Evolutionary conservation across 2,888 invertebrate species (phyloP).

Genomic region (Melolontha melolontha): DNA sequence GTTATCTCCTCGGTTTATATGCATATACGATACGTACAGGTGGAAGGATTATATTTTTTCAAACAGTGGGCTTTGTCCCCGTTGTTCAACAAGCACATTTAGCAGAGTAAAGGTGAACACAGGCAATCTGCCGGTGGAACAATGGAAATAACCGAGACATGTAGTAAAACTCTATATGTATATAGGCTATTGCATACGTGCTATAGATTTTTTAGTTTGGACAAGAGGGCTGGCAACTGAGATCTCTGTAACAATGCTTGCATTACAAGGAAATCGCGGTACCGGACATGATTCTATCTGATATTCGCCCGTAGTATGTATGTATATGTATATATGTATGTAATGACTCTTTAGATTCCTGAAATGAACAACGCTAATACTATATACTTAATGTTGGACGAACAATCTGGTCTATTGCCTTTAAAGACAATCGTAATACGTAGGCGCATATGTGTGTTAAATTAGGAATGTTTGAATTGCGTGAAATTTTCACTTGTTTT

Average conservation of each 20-base stretch:
- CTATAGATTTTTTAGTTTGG: constrained; percentile 32
- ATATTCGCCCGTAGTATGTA: constrained; percentile 29
- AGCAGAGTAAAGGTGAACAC: constrained; percentile 22
- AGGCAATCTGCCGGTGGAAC: constrained; percentile 23
- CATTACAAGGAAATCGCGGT: constrained; percentile 42
- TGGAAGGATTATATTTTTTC: constrained; percentile 38
- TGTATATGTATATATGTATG: constrained; percentile 24
- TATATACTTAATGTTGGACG: constrained; percentile 12
- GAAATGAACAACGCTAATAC: constrained; percentile 27
- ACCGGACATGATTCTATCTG: constrained; percentile 42
- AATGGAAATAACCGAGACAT: constrained; percentile 39
- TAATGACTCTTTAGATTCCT: constrained; percentile 35
- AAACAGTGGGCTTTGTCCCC: constrained; percentile 21
- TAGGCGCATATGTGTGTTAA: too few relatives aligned
- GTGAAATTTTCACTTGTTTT: too few relatives aligned
- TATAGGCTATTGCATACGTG: constrained; percentile 21
- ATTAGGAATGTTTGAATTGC: too few relatives aligned
- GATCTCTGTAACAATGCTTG: constrained; percentile 41
- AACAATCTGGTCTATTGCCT: not conserved
- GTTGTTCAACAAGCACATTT: constrained; percentile 22
- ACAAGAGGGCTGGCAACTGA: constrained; percentile 36
- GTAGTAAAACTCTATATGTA: constrained; percentile 31
- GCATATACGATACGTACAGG: constrained; percentile 28
- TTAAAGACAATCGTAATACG: too few relatives aligned
- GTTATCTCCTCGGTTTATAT: constrained; percentile 36